These are phyloP conservation scores for Petrophora chlorosata DNA, from an alignment of 2,888 invertebrate genomes.

Conservation along the genomic window DNA sequence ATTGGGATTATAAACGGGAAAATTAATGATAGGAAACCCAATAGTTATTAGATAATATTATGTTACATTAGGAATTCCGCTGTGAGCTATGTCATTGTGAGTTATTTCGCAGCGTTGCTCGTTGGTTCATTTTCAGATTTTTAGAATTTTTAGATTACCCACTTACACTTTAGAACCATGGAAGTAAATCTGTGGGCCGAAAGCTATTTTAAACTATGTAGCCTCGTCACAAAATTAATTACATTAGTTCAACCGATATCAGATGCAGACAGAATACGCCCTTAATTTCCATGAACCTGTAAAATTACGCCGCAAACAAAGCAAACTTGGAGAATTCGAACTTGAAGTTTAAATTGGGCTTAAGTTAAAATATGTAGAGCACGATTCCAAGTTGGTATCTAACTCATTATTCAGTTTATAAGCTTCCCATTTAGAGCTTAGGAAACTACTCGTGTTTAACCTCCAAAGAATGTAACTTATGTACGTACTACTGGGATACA, in stretches of 20 bases:
- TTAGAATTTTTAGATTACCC: too few species aligned
- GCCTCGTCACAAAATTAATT: not conserved
- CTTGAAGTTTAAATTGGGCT: slow-evolving; percentile 23
- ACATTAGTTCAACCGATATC: not conserved
- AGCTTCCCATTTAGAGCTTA: slow-evolving; percentile 19
- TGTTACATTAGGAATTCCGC: too few species aligned
- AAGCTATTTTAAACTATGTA: too few species aligned
- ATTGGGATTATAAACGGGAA: too few species aligned
- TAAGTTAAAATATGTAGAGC: slow-evolving; percentile 21
- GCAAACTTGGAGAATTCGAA: slow-evolving; percentile 14
- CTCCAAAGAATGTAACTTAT: slow-evolving; percentile 9
- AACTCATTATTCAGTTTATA: slow-evolving; percentile 25
- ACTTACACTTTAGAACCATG: too few species aligned
- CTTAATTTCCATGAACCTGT: slow-evolving; percentile 8
- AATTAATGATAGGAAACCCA: too few species aligned
- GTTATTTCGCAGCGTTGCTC: too few species aligned
- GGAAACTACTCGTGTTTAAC: slow-evolving; percentile 18
- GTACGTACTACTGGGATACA: too few species aligned
- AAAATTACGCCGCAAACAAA: slow-evolving; percentile 16
- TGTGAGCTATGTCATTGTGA: too few species aligned
- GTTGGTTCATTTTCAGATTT: too few species aligned
- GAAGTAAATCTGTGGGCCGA: too few species aligned
- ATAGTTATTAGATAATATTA: too few species aligned
- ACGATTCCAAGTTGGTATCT: slow-evolving; percentile 24
- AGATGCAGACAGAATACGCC: not conserved